These are phyloP conservation scores for Pasiphila rectangulata DNA, from an alignment of 2,888 invertebrate species.

Conservation along the genomic window DNA sequence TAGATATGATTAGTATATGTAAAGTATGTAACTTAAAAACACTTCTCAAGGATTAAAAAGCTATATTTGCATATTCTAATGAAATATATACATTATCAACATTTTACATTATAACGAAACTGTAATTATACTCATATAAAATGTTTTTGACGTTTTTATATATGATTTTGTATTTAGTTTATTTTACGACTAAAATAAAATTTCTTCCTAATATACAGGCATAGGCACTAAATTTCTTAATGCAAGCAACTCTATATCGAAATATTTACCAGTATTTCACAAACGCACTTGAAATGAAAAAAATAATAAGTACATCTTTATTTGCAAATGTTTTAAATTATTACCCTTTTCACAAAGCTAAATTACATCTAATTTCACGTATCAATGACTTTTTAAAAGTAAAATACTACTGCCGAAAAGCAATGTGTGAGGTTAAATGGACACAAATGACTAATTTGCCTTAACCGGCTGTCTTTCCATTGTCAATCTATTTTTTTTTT, in stretches of 20 bases:
- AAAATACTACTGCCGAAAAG: conserved; percentile 30
- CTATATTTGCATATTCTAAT: no score
- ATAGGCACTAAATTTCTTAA: no score
- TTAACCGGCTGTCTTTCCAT: conserved; percentile 34
- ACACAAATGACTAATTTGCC: conserved; percentile 33
- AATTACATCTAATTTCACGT: conserved; percentile 29
- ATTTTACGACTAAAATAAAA: no score
- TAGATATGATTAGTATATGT: no score
- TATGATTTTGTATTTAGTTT: no score
- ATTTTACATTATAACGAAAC: no score
- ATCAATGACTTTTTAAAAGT: conserved; percentile 27
- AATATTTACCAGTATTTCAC: neutral
- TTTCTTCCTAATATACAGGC: no score
- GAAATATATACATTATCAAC: no score
- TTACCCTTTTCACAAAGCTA: conserved; percentile 14
- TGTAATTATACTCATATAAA: no score
- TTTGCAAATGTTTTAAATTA: conserved; percentile 5
- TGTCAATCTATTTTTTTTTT: conserved; percentile 27
- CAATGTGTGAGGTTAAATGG: conserved; percentile 35
- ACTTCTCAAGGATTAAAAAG: no score
- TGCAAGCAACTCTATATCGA: neutral
- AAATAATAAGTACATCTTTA: neutral
- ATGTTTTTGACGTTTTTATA: no score
- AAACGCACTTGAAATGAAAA: neutral
- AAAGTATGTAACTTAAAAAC: no score